Percentiles rank a stretch among this genome's conserved stretches.
Evolutionary conservation across 2,113 vertebrate genomes (phyloP).

Genomic region (Alectura lathami): DNA sequence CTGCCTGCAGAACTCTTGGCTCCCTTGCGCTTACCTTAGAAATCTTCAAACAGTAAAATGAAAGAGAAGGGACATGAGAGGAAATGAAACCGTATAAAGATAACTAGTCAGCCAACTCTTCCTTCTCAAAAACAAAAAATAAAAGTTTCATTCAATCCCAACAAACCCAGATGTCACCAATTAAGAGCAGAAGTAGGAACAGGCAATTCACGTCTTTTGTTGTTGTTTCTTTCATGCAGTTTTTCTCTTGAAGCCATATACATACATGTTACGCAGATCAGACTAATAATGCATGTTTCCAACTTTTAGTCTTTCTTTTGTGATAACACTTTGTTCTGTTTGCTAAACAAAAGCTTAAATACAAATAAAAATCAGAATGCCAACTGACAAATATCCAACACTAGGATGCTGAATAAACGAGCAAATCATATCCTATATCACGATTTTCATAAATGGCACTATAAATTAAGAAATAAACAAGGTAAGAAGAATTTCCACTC

Average conservation of each 20-base stretch:
- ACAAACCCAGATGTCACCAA: constrained; percentile 49
- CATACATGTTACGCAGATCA: not conserved
- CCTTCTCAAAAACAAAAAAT: constrained; percentile 63
- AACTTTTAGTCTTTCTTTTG: constrained; percentile 2
- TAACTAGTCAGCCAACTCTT: constrained; percentile 52
- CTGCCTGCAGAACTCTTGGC: not conserved
- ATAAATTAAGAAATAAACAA: constrained; percentile 17
- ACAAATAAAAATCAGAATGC: not conserved
- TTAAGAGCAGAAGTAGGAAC: constrained; percentile 58
- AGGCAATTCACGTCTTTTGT: constrained; percentile 36
- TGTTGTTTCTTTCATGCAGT: not conserved
- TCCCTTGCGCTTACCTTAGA: constrained; percentile 19
- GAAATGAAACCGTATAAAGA: constrained; percentile 60
- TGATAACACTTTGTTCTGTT: not conserved
- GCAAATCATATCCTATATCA: not conserved
- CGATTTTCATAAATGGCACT: not conserved
- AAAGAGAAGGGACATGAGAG: constrained; percentile 29
- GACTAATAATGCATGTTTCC: not conserved
- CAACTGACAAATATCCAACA: not conserved
- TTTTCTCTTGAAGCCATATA: constrained; percentile 40
- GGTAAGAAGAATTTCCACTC: not conserved
- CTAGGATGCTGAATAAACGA: not conserved
- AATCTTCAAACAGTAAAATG: constrained; percentile 38
- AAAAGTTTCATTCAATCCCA: constrained; percentile 59
- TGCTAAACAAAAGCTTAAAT: constrained; percentile 26